Base-by-base conservation (phyloP, 1,140 invertebrate genomes). In the Microplitis mediator region DNA sequence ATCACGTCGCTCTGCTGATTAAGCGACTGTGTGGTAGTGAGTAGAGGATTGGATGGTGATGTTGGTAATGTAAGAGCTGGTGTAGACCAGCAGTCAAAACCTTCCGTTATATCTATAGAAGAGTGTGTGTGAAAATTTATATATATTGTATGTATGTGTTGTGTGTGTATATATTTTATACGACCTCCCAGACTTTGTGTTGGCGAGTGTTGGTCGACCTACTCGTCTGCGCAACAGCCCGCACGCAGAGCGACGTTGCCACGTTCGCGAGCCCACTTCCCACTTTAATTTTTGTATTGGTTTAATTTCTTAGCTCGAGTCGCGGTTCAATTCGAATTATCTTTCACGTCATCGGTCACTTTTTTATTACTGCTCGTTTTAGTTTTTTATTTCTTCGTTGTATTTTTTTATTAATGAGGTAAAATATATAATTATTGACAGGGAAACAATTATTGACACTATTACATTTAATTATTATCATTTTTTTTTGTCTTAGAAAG, bases 151-250 rank as follows among this genome's bases (percentile, higher is more conserved):
- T 1, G 4, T 45, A 8, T 58, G 23, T 56, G 31, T 32, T 16
- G 36, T 35, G n/a, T 56, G 13, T 54, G 11, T 68, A 32, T 16
- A 39, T 67, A 31, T 8, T 52, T 68, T 11, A 36, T 36, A 60
- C 31, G 32, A 31, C 60, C 54, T 60, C 31, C 51, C 45, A 32
- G 45, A 32, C 39, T 50, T 45, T 16, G 51, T n/a, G 54, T 31
- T 71, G 6, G 23, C 36, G 35, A 11, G 50, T 36, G 52, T 56
- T 77, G 72, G 72, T 72, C 61, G 73, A 45, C 69, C 72, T 80
- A 81, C 80, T 77, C 77, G 79, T 69, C 78, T 76, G 80, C 80
- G 80, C 80, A 81, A 80, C 76, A 77, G 74, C 74, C 60, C 77
- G 75, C 78, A 81, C 79, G 79, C 76, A 82, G 77, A 56, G 69